Evolutionary conservation across 2,797 vertebrate species (phyloP), one percentile per base, ranked within the genome.

Genomic region (Discoglossus pictus): DNA sequence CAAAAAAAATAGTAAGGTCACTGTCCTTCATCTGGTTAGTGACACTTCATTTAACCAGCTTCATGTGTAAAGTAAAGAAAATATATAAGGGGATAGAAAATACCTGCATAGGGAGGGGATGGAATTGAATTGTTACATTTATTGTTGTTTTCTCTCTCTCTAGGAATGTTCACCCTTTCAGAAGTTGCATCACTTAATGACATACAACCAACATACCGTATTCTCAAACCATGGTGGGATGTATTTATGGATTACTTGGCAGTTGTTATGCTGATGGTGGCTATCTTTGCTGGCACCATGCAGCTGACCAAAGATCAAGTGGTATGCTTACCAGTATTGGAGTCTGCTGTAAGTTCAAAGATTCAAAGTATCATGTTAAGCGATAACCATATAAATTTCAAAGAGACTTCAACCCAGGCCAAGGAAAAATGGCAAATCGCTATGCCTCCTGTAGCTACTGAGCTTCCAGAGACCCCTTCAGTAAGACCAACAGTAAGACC

Each of bases 211-310:
- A 98, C 97, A 13, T 99, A 99, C 74, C 92, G 95, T 39, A 99
- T 98, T 75, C 88, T 99, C 84, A 99, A 99, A 84, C 97, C 97
- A 95, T 99, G 97, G 97, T 99, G 97, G 97, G 97, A 99, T 68
- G 97, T 99, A 47, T 99, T 99, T 84, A 99, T 98, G 97, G 97
- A 99, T 88, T 99, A 99, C 79, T 88, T 99, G 18, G 95, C 94
- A 9, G 92, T 98, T 34, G 93, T 98, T 73, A 99, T 99, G 97
- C 81, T 99, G 79, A 99, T 99, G 97, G 86, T 99, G 75, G 95
- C 97, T 59, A 98, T 99, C 84, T 99, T 99, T 84, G 94, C 96
- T 46, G 97, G 97, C 84, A 99, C 97, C 35, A 98, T 99, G 97
- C 97, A 99, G 82, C 85, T 99, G 82, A 98, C 96, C 78, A 97